Evolutionary conservation across 2,888 invertebrate species (phyloP).

Genomic region (Coremacera marginata): DNA sequence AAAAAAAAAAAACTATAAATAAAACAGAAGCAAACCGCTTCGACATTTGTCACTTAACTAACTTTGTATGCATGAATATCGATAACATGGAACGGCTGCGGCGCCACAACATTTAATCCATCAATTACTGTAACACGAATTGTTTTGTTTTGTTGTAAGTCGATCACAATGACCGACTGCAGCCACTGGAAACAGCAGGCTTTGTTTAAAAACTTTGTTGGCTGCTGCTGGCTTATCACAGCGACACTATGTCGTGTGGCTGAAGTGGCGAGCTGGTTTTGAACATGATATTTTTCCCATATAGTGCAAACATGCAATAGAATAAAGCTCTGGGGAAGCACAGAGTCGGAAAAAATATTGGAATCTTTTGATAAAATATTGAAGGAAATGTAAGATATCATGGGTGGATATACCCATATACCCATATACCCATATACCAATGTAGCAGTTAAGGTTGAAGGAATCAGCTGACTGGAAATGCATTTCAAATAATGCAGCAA

Average conservation of each 20-base stretch:
- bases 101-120: conserved; percentile 64
- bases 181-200: conserved; percentile 25
- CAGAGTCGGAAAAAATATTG: neutral
- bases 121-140: conserved; percentile 64
- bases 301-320: too few species aligned
- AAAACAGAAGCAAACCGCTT: conserved; percentile 28
- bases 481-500: too few species aligned
- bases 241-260: conserved; percentile 31
- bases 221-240: conserved; percentile 35
- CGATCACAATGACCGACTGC: conserved; percentile 36
- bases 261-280: neutral
- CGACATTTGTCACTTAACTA: neutral
- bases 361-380: neutral
- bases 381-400: neutral
- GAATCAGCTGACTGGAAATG: too few species aligned
- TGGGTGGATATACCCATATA: too few species aligned
- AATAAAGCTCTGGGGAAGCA: too few species aligned
- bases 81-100: conserved; percentile 44
- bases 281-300: neutral
- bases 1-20: conserved; percentile 30
- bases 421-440: too few species aligned
- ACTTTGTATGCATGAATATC: too few species aligned
- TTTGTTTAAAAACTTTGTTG: conserved; percentile 26
- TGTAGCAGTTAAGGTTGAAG: too few species aligned
- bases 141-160: conserved; percentile 60